Evolutionary conservation across 2,113 vertebrate genomes (phyloP), one percentile per base, ranked within the genome.

Genomic region (Anoplopoma fimbria): DNA sequence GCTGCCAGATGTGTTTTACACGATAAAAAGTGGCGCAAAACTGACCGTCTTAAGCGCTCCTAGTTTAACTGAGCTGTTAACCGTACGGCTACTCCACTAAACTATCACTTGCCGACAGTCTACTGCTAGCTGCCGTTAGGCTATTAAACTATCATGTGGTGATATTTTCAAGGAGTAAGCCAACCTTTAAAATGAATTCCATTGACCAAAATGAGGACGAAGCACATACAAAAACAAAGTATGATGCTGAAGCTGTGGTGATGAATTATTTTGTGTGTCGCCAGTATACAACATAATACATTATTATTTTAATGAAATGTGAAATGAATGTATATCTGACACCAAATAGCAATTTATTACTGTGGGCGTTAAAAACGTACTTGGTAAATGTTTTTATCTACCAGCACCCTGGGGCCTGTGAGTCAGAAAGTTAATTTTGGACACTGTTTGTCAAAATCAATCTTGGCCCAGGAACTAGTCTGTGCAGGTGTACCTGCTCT

Each of bases 381-480:
- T 25, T 58, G 27, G 23, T 9, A 4, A 23, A 55, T 55, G 12
- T n/a, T 23, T 55, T 55, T n/a, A 55, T 53, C 49, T 53, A n/a
- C 6, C 23, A n/a, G 49, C n/a, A 47, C 23, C 10, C n/a, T 55
- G 51, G 47, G 47, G 19, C 47, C 23, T 55, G 45, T 25, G 51
- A n/a, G 51, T 55, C 51, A 55, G 10, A 25, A 55, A 55, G 51
- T 55, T 55, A 25, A 55, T 55, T 55, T 55, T 55, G 51, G 51
- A 55, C 51, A 25, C 9, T 9, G 23, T 23, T 7, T 55, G 23
- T 55, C 51, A 55, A 83, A 86, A 49, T 84, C 62, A 73, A 58
- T 86, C 85, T 70, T 81, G 79, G 74, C 79, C 68, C 15, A 0
- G 60, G 25, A 64, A 69, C 57, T 29, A 12, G 75, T 83, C 75